phyloP scores from a whole-genome alignment of 2,797 vertebrate genomes.

The Emys orbicularis region DNA sequence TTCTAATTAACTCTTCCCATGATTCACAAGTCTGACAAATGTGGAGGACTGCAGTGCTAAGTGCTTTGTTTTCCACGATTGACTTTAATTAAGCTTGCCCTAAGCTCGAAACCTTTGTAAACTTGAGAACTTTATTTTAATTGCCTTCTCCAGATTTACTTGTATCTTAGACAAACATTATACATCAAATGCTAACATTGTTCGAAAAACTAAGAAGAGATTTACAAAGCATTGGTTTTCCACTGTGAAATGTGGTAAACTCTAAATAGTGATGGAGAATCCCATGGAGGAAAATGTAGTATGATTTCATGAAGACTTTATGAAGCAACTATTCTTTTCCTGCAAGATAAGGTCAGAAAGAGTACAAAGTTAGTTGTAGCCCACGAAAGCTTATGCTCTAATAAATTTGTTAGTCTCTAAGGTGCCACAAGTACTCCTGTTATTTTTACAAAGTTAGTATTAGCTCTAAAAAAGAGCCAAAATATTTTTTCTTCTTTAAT shows the following conservation, averaged over 20 bases:
- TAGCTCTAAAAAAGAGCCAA: neutral
- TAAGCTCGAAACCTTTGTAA: constrained; percentile 63
- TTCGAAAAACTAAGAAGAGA: constrained; percentile 20
- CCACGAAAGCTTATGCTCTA: too few relatives aligned
- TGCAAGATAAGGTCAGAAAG: accelerated
- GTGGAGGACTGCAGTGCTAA: constrained; percentile 75
- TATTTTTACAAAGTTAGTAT: neutral
- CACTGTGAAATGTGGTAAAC: neutral
- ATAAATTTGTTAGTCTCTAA: too few relatives aligned
- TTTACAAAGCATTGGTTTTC: constrained; percentile 21
- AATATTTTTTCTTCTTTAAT: neutral
- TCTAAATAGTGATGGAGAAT: neutral
- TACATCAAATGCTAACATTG: constrained; percentile 53
- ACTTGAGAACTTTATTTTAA: constrained; percentile 74
- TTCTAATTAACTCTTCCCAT: constrained; percentile 88
- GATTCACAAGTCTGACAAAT: constrained; percentile 83
- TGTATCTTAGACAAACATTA: constrained; percentile 70
- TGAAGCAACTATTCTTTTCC: neutral
- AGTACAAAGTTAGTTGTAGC: neutral
- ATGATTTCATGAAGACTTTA: neutral
- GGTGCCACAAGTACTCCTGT: too few relatives aligned
- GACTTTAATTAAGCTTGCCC: constrained; percentile 79
- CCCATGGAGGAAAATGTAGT: neutral
- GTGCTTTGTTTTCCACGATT: constrained; percentile 78
- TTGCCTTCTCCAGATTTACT: constrained; percentile 75